phyloP scores from a whole-genome alignment of 1,140 invertebrate genomes.

The Heliconius congener region DNA sequence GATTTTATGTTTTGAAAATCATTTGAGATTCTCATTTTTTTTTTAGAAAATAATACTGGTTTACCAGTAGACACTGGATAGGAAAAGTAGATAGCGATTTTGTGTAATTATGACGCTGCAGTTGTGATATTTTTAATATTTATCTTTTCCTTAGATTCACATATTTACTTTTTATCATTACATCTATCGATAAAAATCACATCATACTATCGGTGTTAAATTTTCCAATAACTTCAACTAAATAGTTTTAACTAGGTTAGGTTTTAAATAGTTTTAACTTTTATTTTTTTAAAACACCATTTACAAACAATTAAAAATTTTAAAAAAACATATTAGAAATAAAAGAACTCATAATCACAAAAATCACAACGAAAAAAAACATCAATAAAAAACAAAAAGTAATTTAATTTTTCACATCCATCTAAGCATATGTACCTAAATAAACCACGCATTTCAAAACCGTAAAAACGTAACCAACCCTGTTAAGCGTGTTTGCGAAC shows the following conservation, averaged over 20 bases:
- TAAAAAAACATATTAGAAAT: too few species aligned
- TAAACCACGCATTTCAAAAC: not conserved
- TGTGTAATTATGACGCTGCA: not conserved
- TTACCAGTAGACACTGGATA: not conserved
- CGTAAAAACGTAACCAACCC: not conserved
- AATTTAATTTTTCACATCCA: not conserved
- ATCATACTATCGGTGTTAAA: too few species aligned
- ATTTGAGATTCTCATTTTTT: not conserved
- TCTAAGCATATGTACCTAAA: not conserved
- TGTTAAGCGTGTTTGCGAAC: conserved; percentile 1
- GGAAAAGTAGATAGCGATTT: not conserved
- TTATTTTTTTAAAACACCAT: too few species aligned
- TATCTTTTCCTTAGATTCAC: not conserved
- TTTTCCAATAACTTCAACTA: too few species aligned
- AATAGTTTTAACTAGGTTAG: too few species aligned
- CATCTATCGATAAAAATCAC: too few species aligned
- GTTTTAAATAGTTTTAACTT: too few species aligned
- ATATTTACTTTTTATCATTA: too few species aligned
- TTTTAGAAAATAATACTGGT: not conserved
- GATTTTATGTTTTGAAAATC: conserved; percentile 34
- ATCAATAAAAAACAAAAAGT: not conserved
- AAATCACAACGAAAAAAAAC: too few species aligned
- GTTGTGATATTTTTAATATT: not conserved
- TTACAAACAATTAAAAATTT: too few species aligned
- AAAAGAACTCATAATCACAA: too few species aligned